phyloP scores from a whole-genome alignment of 2,888 invertebrate genomes.

The Silvanus unidentatus region DNA sequence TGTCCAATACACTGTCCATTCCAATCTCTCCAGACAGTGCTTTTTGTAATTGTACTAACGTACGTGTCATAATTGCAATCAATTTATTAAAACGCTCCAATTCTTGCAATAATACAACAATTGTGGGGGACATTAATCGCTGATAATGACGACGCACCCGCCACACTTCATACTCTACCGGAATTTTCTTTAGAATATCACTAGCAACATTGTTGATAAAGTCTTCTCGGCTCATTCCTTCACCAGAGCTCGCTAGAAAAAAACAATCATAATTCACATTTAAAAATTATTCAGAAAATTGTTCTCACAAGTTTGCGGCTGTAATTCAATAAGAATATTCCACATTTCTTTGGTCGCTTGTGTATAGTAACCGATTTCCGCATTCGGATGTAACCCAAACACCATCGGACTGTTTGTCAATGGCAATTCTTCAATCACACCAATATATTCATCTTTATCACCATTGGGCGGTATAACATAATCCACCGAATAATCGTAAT shows the following conservation, averaged over 20 bases:
- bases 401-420: conserved; percentile 83
- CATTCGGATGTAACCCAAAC: conserved; percentile 90
- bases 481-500: conserved; percentile 64
- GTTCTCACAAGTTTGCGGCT: conserved; percentile 76
- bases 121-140: conserved; percentile 72
- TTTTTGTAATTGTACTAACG: conserved; percentile 68
- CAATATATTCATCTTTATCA: conserved; percentile 64
- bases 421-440: conserved; percentile 77
- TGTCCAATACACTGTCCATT: conserved; percentile 81
- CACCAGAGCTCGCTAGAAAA: conserved; percentile 57
- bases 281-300: not conserved
- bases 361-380: conserved; percentile 91
- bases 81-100: conserved; percentile 81
- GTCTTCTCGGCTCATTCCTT: conserved; percentile 77
- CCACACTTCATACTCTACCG: conserved; percentile 71
- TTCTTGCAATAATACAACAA: conserved; percentile 84
- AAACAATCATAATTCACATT: too few relatives aligned
- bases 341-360: conserved; percentile 82
- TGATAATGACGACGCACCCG: conserved; percentile 76
- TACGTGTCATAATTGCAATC: conserved; percentile 62
- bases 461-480: conserved; percentile 71
- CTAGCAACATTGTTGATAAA: conserved; percentile 74
- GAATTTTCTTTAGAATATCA: conserved; percentile 73
- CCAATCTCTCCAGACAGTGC: conserved; percentile 89
- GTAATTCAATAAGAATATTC: conserved; percentile 77